A percentile compares a stretch with the other conserved stretches of the same genome.
These are phyloP conservation scores for Megathymus violae DNA, from an alignment of 1,140 invertebrate genomes.

Conservation along the genomic window DNA sequence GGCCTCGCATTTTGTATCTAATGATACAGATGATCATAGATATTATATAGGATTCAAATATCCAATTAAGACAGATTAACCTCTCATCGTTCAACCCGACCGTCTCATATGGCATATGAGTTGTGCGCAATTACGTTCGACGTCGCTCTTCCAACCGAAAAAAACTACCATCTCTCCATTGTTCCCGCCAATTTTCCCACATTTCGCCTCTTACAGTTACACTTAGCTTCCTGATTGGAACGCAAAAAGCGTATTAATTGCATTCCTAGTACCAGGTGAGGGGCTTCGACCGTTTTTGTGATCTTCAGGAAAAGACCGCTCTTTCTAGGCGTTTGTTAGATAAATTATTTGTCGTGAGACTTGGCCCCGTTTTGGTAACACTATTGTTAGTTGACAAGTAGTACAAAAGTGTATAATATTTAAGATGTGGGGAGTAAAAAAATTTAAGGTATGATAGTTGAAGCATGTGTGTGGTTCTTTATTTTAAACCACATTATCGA, in stretches of 20 bases:
- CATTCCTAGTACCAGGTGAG: constrained; percentile 60
- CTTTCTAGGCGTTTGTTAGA: constrained; percentile 50
- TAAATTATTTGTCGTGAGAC: constrained; percentile 54
- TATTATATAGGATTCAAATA: neutral
- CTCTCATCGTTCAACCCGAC: constrained; percentile 38
- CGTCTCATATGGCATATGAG: constrained; percentile 68
- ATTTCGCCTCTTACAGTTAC: constrained; percentile 80
- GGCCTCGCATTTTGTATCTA: no score
- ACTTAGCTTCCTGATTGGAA: constrained; percentile 70
- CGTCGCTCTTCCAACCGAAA: constrained; percentile 79
- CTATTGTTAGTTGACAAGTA: constrained; percentile 17
- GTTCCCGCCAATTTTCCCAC: constrained; percentile 72
- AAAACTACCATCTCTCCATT: constrained; percentile 75
- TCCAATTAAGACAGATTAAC: constrained; percentile 29
- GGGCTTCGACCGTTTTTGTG: constrained; percentile 49
- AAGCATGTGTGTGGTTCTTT: neutral
- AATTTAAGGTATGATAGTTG: neutral
- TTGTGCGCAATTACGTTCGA: constrained; percentile 72
- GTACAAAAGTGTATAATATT: neutral
- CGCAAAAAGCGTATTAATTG: constrained; percentile 77
- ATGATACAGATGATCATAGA: no score
- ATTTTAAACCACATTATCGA: no score
- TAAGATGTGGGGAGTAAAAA: neutral
- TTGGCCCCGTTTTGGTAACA: constrained; percentile 42
- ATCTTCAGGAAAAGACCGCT: constrained; percentile 61